A percentile compares a stretch with the other conserved stretches of the same genome.
phyloP scores from a whole-genome alignment of 2,113 vertebrate species.

The Cryptotis parvus region DNA sequence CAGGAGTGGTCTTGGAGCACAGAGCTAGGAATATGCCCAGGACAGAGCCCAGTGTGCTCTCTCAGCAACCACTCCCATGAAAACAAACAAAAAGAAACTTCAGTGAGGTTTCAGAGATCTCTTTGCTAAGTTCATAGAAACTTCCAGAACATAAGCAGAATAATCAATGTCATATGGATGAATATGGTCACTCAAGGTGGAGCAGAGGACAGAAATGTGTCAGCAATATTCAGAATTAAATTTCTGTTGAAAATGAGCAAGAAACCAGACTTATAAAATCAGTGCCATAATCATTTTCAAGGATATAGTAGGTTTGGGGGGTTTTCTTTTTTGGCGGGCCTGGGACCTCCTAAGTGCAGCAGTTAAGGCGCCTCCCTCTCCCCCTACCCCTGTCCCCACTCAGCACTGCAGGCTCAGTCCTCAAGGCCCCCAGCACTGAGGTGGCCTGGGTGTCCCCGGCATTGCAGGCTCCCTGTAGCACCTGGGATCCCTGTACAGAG shows the following conservation, averaged over 20 bases:
- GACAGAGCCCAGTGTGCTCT: neutral
- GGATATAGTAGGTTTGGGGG: neutral
- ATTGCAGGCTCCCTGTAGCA: no score
- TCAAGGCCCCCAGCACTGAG: no score
- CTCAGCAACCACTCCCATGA: no score
- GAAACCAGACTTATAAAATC: neutral
- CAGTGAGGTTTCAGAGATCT: neutral
- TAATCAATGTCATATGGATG: neutral
- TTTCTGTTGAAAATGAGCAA: neutral
- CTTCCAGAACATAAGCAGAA: neutral
- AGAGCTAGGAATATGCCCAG: neutral
- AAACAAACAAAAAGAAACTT: neutral
- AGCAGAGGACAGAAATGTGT: neutral
- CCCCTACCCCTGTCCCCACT: no score
- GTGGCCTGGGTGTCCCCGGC: no score
- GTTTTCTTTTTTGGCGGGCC: no score
- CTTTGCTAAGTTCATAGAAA: neutral
- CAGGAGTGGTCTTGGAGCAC: no score
- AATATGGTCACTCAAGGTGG: neutral
- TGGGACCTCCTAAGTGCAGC: no score
- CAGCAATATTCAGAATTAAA: neutral
- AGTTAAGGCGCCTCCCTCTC: no score
- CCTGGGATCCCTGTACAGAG: no score
- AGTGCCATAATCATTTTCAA: neutral
- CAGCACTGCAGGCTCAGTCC: no score